A percentile compares a stretch with the other conserved stretches of the same genome.
Evolutionary conservation across 2,113 vertebrate species (phyloP).

Genomic region (chimpanzee (Pan troglodytes)): NHGRI_mPanTro3-v2.1_pri NC_072401.2:34284501-34285000

Average conservation of each 20-base stretch:
- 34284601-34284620: background rate
- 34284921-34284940: conserved; percentile 53
- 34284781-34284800: conserved; percentile 16
- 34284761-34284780: background rate
- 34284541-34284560: background rate
- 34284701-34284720: background rate
- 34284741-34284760: conserved; percentile 48
- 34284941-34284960: conserved; percentile 25
- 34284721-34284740: background rate
- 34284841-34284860: conserved; percentile 58
- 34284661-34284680: background rate
- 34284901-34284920: conserved; percentile 36
- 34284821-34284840: background rate
- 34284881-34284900: conserved; percentile 46
- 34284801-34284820: conserved; percentile 13
- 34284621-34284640: background rate
- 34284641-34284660: background rate
- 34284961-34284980: background rate
- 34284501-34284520: background rate
- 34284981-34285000: conserved; percentile 16
- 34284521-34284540: background rate
- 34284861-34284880: background rate
- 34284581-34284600: background rate
- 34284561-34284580: background rate
- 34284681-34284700: background rate